phyloP scores from a whole-genome alignment of 2,113 vertebrate genomes.

The Arizona elegans region DNA sequence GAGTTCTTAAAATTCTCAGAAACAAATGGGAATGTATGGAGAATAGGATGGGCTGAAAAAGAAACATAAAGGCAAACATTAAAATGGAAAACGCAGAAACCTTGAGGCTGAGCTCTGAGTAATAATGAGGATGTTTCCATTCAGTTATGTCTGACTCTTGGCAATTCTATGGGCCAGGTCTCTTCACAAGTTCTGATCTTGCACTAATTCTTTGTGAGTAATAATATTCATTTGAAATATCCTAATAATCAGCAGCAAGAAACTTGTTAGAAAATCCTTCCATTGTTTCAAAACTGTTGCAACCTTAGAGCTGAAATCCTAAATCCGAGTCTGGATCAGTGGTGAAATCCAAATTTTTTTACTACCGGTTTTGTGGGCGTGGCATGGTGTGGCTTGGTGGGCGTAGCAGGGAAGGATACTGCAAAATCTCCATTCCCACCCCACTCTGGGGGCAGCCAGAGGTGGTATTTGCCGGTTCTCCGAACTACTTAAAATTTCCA shows the following conservation, averaged over 20 bases:
- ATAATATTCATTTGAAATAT: slow-evolving; percentile 3
- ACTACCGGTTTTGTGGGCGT: no score
- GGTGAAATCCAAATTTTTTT: no score
- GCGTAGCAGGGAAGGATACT: no score
- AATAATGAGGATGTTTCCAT: not conserved
- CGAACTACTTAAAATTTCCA: no score
- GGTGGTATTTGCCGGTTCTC: no score
- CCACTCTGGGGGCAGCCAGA: no score
- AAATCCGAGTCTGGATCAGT: slow-evolving; percentile 22
- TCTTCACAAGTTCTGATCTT: not conserved
- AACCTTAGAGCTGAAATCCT: slow-evolving; percentile 28
- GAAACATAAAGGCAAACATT: not conserved
- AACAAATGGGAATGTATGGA: not conserved
- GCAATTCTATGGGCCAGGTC: not conserved
- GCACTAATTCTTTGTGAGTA: not conserved
- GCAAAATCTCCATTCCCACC: no score
- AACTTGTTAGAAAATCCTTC: slow-evolving; percentile 28
- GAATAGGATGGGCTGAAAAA: no score
- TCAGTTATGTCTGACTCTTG: not conserved
- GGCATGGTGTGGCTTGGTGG: no score
- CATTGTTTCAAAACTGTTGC: slow-evolving; percentile 12
- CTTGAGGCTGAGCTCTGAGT: not conserved
- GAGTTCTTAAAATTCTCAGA: not conserved
- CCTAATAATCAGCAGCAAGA: not conserved
- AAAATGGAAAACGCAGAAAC: not conserved